A percentile compares a stretch with the other conserved stretches of the same genome.
Conservation (phyloP, 2,113 vertebrate species). For the Amphiprion percula region DNA sequence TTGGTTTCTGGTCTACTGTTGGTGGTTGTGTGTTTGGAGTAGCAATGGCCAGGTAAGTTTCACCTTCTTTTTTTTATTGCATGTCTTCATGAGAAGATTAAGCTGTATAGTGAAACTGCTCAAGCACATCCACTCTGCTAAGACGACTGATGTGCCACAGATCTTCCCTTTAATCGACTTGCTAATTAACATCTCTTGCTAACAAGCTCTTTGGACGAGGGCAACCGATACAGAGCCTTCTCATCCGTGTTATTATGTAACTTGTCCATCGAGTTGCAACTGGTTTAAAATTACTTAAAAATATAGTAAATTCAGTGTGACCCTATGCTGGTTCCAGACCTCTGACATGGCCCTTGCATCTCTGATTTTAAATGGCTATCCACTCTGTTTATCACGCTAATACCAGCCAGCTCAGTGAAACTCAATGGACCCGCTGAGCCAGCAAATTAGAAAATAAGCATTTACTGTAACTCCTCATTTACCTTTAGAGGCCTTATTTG, state of each 20-base stretch:
- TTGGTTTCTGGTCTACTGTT: conserved; percentile 97
- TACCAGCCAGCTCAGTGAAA: conserved; percentile 20
- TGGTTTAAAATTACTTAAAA: background rate
- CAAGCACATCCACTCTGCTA: background rate
- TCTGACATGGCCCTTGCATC: background rate
- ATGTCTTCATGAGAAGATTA: background rate
- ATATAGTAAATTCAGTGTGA: background rate
- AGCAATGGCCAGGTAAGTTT: conserved; percentile 92
- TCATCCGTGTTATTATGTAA: conserved; percentile 16
- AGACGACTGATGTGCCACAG: background rate
- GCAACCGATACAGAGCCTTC: background rate
- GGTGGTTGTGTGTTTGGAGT: conserved; percentile 97
- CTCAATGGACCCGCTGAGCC: conserved; percentile 44
- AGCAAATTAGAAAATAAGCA: conserved; percentile 66
- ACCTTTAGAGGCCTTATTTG: conserved; percentile 10
- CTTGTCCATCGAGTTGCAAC: background rate
- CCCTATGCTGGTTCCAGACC: background rate
- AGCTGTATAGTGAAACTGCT: background rate
- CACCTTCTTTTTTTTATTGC: background rate
- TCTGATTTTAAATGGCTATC: conserved; percentile 33
- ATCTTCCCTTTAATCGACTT: background rate
- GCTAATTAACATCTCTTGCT: conserved; percentile 12
- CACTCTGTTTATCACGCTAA: conserved; percentile 38
- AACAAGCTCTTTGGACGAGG: background rate
- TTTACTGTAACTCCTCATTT: conserved; percentile 44